Evolutionary conservation across 2,797 vertebrate genomes (phyloP).

Genomic region (Lagodon rhomboides): DNA sequence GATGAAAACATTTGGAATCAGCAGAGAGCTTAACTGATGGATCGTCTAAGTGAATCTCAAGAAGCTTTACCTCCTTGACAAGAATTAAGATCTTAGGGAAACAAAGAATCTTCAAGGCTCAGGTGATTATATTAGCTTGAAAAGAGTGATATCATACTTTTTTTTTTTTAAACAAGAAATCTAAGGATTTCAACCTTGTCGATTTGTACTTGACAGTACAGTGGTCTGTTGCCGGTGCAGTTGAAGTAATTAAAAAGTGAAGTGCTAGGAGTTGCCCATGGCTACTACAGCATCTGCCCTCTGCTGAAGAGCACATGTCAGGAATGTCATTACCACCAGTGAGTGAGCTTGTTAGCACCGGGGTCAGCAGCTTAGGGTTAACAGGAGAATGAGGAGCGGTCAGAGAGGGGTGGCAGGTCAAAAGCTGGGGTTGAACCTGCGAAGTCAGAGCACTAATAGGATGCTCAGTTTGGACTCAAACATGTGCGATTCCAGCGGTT

Average conservation of each 20-base stretch:
- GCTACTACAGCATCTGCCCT: constrained; percentile 36
- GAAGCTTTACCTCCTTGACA: constrained; percentile 24
- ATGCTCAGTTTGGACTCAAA: constrained; percentile 12
- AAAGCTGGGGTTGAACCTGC: constrained; percentile 24
- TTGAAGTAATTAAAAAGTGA: constrained; percentile 58
- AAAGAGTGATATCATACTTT: constrained; percentile 12
- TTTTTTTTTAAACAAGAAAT: constrained; percentile 1
- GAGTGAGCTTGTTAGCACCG: constrained; percentile 58
- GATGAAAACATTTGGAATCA: constrained; percentile 46
- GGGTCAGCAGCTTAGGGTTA: constrained; percentile 58
- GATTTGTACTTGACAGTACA: constrained; percentile 2
- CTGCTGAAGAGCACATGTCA: constrained; percentile 49
- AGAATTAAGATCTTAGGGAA: constrained; percentile 27
- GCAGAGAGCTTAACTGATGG: constrained; percentile 18
- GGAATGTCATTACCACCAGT: constrained; percentile 33
- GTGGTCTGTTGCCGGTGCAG: not conserved
- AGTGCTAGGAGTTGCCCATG: constrained; percentile 4
- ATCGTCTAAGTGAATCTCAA: constrained; percentile 43
- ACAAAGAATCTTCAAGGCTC: not conserved
- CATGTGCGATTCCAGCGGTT: not conserved
- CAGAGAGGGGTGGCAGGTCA: constrained; percentile 39
- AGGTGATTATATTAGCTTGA: constrained; percentile 8
- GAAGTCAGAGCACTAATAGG: constrained; percentile 39
- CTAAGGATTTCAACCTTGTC: not conserved
- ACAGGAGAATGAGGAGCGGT: constrained; percentile 33